Evolutionary conservation across 2,797 vertebrate genomes (phyloP).

Genomic region (Danio tinwini): DNA sequence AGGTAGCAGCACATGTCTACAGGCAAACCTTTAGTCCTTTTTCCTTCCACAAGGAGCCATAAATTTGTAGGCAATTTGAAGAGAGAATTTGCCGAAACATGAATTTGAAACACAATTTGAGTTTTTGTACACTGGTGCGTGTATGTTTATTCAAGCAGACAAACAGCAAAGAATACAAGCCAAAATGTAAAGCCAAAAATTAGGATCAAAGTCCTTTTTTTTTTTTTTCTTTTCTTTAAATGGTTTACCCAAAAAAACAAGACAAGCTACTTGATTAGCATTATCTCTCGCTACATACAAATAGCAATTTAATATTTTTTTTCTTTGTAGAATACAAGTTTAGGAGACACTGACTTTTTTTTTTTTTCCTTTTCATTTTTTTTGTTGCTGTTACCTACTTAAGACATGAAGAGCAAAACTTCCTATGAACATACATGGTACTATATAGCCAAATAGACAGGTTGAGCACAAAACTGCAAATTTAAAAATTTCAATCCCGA

Average conservation of each 20-base stretch:
- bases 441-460: slow-evolving; percentile 91
- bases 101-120: slow-evolving; percentile 98
- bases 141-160: slow-evolving; percentile 99
- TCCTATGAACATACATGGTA: slow-evolving; percentile 90
- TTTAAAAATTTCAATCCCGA: slow-evolving; percentile 78
- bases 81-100: slow-evolving; percentile 95
- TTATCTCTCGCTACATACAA: slow-evolving; percentile 93
- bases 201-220: slow-evolving; percentile 80
- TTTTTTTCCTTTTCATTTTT: slow-evolving; percentile 17
- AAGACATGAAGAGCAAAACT: slow-evolving; percentile 90
- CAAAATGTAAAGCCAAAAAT: slow-evolving; percentile 94
- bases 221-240: slow-evolving; percentile 33
- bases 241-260: slow-evolving; percentile 77
- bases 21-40: slow-evolving; percentile 77
- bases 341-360: slow-evolving; percentile 68
- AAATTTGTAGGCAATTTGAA: slow-evolving; percentile 85
- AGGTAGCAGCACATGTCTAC: slow-evolving; percentile 69
- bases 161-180: slow-evolving; percentile 99
- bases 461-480: slow-evolving; percentile 87
- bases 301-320: slow-evolving; percentile 81
- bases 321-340: slow-evolving; percentile 83
- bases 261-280: slow-evolving; percentile 87
- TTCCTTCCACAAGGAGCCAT: slow-evolving; percentile 77
- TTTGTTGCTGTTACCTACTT: slow-evolving; percentile 85
- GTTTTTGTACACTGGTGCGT: slow-evolving; percentile 92